These are phyloP conservation scores for Choreutis nemorana DNA, from an alignment of 2,888 invertebrate species.

Conservation along the genomic window DNA sequence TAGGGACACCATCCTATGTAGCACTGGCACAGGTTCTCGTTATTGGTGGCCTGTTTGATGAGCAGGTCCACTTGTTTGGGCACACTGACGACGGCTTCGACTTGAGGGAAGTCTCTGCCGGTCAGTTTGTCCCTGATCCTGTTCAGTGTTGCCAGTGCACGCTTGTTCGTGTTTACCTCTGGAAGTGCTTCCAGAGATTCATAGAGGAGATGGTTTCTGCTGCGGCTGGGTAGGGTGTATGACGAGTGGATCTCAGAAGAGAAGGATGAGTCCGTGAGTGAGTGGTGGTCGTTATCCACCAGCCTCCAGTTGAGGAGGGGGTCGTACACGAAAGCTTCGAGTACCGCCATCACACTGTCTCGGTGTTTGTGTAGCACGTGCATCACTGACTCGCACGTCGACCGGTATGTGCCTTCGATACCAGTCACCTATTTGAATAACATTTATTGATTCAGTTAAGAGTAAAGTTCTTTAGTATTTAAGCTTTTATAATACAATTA, in stretches of 20 bases:
- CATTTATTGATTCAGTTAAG: too few species aligned
- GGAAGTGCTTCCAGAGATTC: conserved; percentile 63
- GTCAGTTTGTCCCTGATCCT: conserved; percentile 94
- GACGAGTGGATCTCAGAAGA: conserved; percentile 48
- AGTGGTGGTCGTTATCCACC: conserved; percentile 43
- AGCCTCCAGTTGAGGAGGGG: conserved; percentile 97
- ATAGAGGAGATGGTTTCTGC: conserved; percentile 40
- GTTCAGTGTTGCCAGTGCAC: conserved; percentile 89
- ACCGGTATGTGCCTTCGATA: conserved; percentile 95
- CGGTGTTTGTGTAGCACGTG: conserved; percentile 90
- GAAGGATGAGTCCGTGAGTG: conserved; percentile 45
- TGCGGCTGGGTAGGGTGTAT: conserved; percentile 42
- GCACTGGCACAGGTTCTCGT: conserved; percentile 98
- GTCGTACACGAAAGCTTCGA: conserved; percentile 99
- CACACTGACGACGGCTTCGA: conserved; percentile 79
- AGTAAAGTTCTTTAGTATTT: too few species aligned
- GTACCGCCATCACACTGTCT: conserved; percentile 97
- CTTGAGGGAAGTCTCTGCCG: conserved; percentile 86
- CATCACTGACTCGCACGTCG: conserved; percentile 97
- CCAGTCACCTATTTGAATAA: conserved; percentile 96
- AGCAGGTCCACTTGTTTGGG: conserved; percentile 91
- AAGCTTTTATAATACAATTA: too few species aligned
- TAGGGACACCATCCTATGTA: conserved; percentile 98
- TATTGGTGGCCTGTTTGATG: conserved; percentile 95
- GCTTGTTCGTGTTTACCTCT: conserved; percentile 86